phyloP scores from a whole-genome alignment of 2,888 invertebrate species.

The Dysmachus trigonus region DNA sequence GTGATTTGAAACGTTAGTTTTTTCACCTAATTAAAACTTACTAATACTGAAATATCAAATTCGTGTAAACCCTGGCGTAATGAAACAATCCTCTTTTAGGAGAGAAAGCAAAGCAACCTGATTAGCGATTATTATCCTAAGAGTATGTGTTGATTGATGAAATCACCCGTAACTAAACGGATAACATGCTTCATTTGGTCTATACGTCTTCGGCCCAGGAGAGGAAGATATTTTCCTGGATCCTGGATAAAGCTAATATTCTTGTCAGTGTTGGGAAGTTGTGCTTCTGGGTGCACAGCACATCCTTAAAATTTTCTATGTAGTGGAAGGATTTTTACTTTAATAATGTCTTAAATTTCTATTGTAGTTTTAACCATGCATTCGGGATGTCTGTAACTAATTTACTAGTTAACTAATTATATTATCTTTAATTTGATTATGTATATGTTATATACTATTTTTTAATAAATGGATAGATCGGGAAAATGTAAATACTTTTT shows the following conservation, averaged over 20 bases:
- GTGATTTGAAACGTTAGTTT: too few relatives aligned
- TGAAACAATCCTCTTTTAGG: not conserved
- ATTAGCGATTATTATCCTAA: not conserved
- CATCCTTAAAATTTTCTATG: too few relatives aligned
- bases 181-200: not conserved
- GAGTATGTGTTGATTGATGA: not conserved
- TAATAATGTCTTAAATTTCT: too few relatives aligned
- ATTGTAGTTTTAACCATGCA: too few relatives aligned
- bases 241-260: not conserved
- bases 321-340: too few relatives aligned
- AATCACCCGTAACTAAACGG: not conserved
- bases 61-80: not conserved
- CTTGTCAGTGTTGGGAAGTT: not conserved
- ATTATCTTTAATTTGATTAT: too few relatives aligned
- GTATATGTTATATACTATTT: too few relatives aligned
- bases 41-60: not conserved
- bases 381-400: too few relatives aligned
- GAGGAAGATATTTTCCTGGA: not conserved
- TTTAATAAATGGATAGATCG: too few relatives aligned
- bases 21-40: too few relatives aligned
- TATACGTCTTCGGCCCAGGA: not conserved
- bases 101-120: not conserved
- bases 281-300: not conserved
- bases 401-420: too few relatives aligned
- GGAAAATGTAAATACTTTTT: too few relatives aligned